phyloP scores from a whole-genome alignment of 2,888 invertebrate genomes.

The Drosophila borealis region DNA sequence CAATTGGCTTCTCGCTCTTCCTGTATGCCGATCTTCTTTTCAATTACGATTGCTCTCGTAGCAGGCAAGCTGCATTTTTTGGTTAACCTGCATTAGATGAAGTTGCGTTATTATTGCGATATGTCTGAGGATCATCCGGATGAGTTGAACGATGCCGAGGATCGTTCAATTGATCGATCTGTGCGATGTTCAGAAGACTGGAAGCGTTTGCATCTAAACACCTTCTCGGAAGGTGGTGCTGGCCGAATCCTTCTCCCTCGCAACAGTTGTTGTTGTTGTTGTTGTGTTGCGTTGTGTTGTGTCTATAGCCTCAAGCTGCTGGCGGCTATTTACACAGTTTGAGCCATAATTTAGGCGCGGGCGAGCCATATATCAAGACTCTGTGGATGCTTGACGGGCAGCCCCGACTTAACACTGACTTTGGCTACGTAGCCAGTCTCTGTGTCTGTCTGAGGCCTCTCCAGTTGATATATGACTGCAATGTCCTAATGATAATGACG shows the following conservation, averaged over 20 bases:
- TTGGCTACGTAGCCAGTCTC: constrained; percentile 6
- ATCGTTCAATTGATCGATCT: constrained; percentile 51
- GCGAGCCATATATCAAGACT: constrained; percentile 66
- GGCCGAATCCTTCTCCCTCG: too few species aligned
- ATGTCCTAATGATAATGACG: constrained; percentile 76
- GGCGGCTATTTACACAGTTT: constrained; percentile 75
- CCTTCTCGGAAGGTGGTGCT: constrained; percentile 76
- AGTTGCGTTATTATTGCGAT: constrained; percentile 43
- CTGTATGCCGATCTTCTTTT: constrained; percentile 48
- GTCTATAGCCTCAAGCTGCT: constrained; percentile 75
- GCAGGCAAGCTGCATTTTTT: constrained; percentile 50
- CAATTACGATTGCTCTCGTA: constrained; percentile 50
- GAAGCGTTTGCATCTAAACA: constrained; percentile 82
- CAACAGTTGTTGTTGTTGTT: neutral
- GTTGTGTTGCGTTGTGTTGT: neutral
- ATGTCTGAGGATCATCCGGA: constrained; percentile 12
- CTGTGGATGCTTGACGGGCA: constrained; percentile 32
- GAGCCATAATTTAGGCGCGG: constrained; percentile 72
- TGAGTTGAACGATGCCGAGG: constrained; percentile 26
- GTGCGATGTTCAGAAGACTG: constrained; percentile 64
- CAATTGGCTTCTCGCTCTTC: constrained; percentile 5
- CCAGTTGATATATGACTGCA: constrained; percentile 69
- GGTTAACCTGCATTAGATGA: constrained; percentile 42
- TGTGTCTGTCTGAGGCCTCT: constrained; percentile 14
- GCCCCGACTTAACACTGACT: constrained; percentile 14